Evolutionary conservation across 2,797 vertebrate genomes (phyloP).

Genomic region (Limosa lapponica): DNA sequence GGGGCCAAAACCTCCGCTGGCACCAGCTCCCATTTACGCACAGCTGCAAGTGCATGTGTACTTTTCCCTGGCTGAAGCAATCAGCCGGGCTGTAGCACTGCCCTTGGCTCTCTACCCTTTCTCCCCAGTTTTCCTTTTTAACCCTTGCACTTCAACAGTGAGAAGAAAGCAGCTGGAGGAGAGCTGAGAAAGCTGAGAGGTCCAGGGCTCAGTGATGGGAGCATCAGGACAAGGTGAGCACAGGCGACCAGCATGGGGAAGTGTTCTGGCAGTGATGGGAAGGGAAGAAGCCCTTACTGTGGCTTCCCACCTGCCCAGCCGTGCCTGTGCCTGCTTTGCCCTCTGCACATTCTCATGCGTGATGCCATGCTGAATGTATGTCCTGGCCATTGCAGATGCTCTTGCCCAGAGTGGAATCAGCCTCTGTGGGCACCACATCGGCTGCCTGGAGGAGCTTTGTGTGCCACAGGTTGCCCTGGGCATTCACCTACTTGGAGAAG

Average conservation of each 20-base stretch:
- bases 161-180: neutral
- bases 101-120: neutral
- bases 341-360: fast-evolving
- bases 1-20: neutral
- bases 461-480: neutral
- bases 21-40: neutral
- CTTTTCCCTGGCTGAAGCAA: neutral
- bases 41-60: fast-evolving
- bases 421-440: neutral
- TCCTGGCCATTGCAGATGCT: neutral
- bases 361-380: neutral
- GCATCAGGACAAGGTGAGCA: neutral
- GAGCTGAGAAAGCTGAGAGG: neutral
- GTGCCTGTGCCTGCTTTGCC: neutral
- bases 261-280: fast-evolving
- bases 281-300: neutral
- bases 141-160: neutral
- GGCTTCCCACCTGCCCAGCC: neutral
- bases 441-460: neutral
- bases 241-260: fast-evolving
- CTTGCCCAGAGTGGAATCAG: neutral
- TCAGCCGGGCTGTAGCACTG: neutral
- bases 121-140: neutral
- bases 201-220: neutral
- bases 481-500: too few species aligned